Percentiles rank a stretch among this genome's conserved stretches.
Conservation (phyloP, 2,113 vertebrate species). For the Danio rerio region GRCz12tu NC_133196.1:18592501-18593000, state of each 20-base stretch:
- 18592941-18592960: conserved; percentile 46
- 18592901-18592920: conserved; percentile 29
- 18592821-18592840: background rate
- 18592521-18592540: conserved; percentile 44
- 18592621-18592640: conserved; percentile 44
- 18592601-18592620: conserved; percentile 52
- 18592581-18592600: conserved; percentile 72
- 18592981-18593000: conserved; percentile 30
- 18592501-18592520: conserved; percentile 68
- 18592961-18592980: conserved; percentile 49
- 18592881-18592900: background rate
- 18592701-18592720: background rate
- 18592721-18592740: conserved; percentile 26
- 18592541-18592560: background rate
- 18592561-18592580: conserved; percentile 46
- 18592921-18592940: conserved; percentile 38
- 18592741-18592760: conserved; percentile 41
- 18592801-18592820: conserved; percentile 63
- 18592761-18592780: conserved; percentile 53
- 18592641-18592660: conserved; percentile 46
- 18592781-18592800: conserved; percentile 54
- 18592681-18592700: background rate
- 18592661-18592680: conserved; percentile 21
- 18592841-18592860: conserved; percentile 39
- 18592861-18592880: conserved; percentile 11